phyloP scores from a whole-genome alignment of 2,888 invertebrate genomes.

The Bugulina stolonifera region DNA sequence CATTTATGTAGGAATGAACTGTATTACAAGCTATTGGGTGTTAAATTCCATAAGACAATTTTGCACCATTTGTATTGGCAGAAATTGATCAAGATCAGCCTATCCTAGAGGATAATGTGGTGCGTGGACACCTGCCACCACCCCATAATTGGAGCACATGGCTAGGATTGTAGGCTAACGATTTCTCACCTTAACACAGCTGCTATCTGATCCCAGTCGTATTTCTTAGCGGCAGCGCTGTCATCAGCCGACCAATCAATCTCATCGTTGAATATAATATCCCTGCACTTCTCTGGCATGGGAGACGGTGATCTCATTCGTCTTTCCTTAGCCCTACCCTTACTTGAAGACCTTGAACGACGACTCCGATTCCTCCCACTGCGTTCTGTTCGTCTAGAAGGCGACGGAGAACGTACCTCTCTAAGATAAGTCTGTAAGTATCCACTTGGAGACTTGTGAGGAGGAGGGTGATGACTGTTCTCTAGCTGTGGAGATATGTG shows the following conservation, averaged over 20 bases:
- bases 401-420: constrained; percentile 20
- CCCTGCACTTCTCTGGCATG: constrained; percentile 12
- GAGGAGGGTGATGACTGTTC: not conserved
- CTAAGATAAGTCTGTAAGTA: constrained; percentile 21
- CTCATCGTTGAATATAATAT: constrained; percentile 19
- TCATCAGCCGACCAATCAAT: constrained; percentile 2
- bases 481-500: not conserved
- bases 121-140: too few relatives aligned
- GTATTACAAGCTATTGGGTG: too few relatives aligned
- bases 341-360: not conserved
- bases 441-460: constrained; percentile 13
- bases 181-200: constrained; percentile 5
- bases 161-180: too few relatives aligned
- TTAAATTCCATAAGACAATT: too few relatives aligned
- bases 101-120: too few relatives aligned
- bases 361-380: not conserved
- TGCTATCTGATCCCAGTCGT: constrained; percentile 13
- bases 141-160: too few relatives aligned
- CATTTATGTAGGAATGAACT: too few relatives aligned
- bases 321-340: not conserved
- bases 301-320: constrained; percentile 11
- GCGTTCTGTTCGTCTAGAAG: not conserved
- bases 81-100: too few relatives aligned
- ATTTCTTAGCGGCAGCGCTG: not conserved
- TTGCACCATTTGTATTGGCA: too few relatives aligned